These are phyloP conservation scores for Vidua macroura DNA, from an alignment of 2,113 vertebrate genomes.

Conservation along the genomic window DNA sequence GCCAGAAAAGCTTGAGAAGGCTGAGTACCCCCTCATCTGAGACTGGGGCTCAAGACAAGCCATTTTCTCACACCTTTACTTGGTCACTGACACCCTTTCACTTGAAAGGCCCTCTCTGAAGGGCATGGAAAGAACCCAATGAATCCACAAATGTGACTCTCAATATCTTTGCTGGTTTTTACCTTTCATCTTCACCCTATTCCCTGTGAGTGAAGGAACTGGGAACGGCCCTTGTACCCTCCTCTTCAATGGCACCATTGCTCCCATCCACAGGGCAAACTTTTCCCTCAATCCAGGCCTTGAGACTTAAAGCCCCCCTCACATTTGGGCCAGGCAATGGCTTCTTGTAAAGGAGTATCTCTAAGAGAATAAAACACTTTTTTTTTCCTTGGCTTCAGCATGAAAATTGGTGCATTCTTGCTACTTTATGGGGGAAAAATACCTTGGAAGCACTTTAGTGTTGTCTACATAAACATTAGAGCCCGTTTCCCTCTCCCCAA, in stretches of 20 bases:
- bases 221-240: background rate
- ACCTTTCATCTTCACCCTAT: background rate
- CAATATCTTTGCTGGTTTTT: background rate
- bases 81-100: background rate
- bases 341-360: background rate
- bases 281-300: background rate
- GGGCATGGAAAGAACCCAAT: background rate
- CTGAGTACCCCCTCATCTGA: background rate
- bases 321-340: background rate
- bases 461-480: background rate
- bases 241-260: background rate
- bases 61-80: background rate
- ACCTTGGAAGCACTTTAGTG: background rate
- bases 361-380: background rate
- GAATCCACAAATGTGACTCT: background rate
- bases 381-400: background rate
- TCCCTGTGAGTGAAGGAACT: background rate
- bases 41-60: background rate
- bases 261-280: background rate
- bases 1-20: background rate
- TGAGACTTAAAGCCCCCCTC: background rate
- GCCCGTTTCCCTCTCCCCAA: background rate
- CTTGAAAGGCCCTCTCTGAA: background rate
- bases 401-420: background rate
- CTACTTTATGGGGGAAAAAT: slow-evolving; percentile 10